A percentile compares a stretch with the other conserved stretches of the same genome.
Conservation (phyloP, 2,888 invertebrate species). For the Bellardia pandia region DNA sequence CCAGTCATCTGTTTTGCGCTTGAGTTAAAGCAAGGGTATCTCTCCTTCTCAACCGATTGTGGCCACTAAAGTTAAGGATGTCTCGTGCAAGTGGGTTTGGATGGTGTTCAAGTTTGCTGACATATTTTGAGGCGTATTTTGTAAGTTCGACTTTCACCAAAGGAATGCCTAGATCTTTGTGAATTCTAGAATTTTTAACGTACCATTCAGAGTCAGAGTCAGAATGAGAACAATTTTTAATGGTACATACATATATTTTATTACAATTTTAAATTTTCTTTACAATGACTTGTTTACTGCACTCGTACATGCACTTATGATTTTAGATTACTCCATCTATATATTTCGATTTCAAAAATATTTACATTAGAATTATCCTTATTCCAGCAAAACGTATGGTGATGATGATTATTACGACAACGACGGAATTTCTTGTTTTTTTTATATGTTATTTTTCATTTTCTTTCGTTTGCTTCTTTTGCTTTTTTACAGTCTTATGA, state of each 20-base stretch:
- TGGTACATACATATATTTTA: neutral
- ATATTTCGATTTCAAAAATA: neutral
- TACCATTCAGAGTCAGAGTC: neutral
- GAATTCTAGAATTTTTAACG: no score
- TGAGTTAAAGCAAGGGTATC: no score
- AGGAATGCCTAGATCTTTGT: no score
- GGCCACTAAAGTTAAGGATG: no score
- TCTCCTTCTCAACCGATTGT: no score
- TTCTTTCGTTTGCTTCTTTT: neutral
- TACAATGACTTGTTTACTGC: neutral
- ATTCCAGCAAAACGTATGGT: neutral
- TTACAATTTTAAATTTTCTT: conserved; percentile 1
- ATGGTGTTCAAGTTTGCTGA: no score
- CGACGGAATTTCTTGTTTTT: neutral
- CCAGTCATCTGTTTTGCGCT: no score
- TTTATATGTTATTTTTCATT: neutral
- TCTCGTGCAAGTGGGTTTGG: no score
- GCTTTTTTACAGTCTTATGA: conserved; percentile 34
- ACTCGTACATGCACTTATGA: neutral
- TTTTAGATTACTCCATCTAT: neutral
- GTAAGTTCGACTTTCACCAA: no score
- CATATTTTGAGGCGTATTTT: no score
- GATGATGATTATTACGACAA: conserved; percentile 19
- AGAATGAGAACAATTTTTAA: neutral
- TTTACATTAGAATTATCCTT: conserved; percentile 1